Evolutionary conservation across 2,888 invertebrate genomes (phyloP), one percentile per base, ranked within the genome.

Genomic region (Noctua janthina): DNA sequence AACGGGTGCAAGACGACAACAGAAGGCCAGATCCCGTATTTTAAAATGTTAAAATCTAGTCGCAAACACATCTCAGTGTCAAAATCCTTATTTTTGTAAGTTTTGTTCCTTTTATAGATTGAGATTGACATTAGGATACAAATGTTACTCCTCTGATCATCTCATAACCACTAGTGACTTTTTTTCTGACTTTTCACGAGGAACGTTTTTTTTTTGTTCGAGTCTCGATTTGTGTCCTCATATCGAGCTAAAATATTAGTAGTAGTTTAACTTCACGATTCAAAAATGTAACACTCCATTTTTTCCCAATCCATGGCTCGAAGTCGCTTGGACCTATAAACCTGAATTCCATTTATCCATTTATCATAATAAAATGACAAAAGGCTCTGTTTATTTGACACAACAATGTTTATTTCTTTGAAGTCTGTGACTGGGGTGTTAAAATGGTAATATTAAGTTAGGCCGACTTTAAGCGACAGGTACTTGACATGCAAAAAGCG

Each of bases 291-390:
- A 39, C 39, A 49, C 72, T 82, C 72, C 79, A 82, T 82, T 84
- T 49, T 39, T 4, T 20, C 1, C 2, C 56, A 72, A n/a, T 84
- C 72, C 23, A 35, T 56, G 54, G 1, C 39, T n/a, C 56, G 17
- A 51, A 15, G 43, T 59, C 67, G 10, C n/a, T 81, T 29, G 39
- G 76, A 71, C 68, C 56, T 20, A 86, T 76, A 84, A 76, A 84
- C 59, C 69, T 67, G 35, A 70, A 76, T 76, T 54, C 46, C 54
- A 72, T 72, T 84, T 79, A 71, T 54, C 46, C 54, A 72, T 72
- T 84, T 79, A 71, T 75, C 66, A 62, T 67, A 71, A 83, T 74
- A 74, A 82, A 85, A 85, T 54, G 54, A 20, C 62, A 29, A 84
- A 70, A 29, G 62, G 11, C 10, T 23, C 46, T 69, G 56, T 81